Percentiles rank a stretch among this genome's conserved stretches.
Conservation (phyloP, 2,113 vertebrate species). For the Leptobrachium leishanense region DNA sequence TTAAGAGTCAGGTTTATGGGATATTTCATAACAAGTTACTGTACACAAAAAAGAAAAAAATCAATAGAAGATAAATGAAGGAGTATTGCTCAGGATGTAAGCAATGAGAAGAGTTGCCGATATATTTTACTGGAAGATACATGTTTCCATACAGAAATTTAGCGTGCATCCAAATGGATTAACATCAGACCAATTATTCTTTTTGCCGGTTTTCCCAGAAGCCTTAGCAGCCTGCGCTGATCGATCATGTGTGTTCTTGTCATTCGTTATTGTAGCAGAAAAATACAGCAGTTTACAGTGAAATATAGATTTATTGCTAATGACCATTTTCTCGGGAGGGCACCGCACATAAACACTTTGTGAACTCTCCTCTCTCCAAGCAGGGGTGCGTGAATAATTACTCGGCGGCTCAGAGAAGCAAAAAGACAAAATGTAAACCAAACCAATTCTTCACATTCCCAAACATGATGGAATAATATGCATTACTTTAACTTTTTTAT, state of each 20-base stretch:
- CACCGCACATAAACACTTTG: slow-evolving; percentile 18
- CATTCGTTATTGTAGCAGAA: slow-evolving; percentile 31
- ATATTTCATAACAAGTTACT: not conserved
- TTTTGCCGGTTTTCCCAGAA: slow-evolving; percentile 14
- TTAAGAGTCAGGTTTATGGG: too few relatives aligned
- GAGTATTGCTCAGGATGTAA: too few relatives aligned
- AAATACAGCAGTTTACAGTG: slow-evolving; percentile 5
- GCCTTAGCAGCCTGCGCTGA: not conserved
- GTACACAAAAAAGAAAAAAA: not conserved
- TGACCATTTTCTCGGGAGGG: slow-evolving; percentile 30
- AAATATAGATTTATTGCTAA: slow-evolving; percentile 41
- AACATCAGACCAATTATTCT: slow-evolving; percentile 20
- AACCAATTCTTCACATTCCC: slow-evolving; percentile 11
- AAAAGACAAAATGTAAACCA: not conserved
- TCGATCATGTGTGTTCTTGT: slow-evolving; percentile 33
- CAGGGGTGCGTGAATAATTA: slow-evolving; percentile 33
- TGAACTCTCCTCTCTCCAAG: slow-evolving; percentile 9
- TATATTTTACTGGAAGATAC: slow-evolving; percentile 10
- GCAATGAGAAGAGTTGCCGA: slow-evolving; percentile 6
- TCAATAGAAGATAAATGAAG: not conserved
- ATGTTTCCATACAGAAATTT: slow-evolving; percentile 12
- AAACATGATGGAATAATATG: not conserved
- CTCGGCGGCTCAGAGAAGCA: not conserved
- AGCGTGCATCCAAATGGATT: slow-evolving; percentile 8
- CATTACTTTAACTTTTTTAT: not conserved